Percentiles rank a stretch among this genome's conserved stretches.
Conservation (phyloP, 2,888 invertebrate genomes). For the Abscondita cerata region DNA sequence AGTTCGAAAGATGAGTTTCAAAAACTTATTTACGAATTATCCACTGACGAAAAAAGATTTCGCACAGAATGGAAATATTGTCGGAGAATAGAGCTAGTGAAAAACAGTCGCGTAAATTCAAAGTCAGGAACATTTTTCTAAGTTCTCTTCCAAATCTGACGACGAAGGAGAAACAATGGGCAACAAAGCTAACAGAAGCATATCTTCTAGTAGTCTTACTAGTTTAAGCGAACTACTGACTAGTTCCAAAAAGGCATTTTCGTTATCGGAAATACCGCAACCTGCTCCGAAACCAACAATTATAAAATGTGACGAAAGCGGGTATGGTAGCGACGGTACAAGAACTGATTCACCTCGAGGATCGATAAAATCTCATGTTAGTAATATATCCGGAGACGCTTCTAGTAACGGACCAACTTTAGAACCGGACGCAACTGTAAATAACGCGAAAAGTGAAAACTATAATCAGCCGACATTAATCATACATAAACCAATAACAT, state of each 20-base stretch:
- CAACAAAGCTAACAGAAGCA: conserved; percentile 11
- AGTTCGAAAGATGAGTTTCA: conserved; percentile 47
- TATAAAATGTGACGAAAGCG: conserved; percentile 63
- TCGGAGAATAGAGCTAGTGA: conserved; percentile 47
- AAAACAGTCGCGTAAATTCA: conserved; percentile 46
- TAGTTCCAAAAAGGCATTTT: conserved; percentile 46
- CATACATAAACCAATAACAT: background rate
- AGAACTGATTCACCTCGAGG: conserved; percentile 64
- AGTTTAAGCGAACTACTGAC: conserved; percentile 51
- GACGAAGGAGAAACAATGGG: conserved; percentile 48
- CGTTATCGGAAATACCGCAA: conserved; percentile 49
- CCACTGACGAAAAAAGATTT: conserved; percentile 38
- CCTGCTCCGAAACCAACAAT: conserved; percentile 38
- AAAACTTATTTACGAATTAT: conserved; percentile 45
- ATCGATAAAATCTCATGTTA: conserved; percentile 47
- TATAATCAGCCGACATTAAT: background rate
- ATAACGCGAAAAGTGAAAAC: conserved; percentile 8
- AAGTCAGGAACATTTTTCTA: conserved; percentile 48
- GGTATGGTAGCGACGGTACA: conserved; percentile 67
- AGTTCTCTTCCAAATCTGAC: conserved; percentile 52
- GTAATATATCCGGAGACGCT: conserved; percentile 30
- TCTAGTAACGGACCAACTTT: conserved; percentile 11
- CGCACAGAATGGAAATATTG: conserved; percentile 41
- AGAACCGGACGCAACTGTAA: conserved; percentile 4
- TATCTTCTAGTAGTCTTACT: conserved; percentile 50